These are phyloP conservation scores for Parapristionchus giblindavisi DNA, from an alignment of 2,888 invertebrate species.

Conservation along the genomic window DNA sequence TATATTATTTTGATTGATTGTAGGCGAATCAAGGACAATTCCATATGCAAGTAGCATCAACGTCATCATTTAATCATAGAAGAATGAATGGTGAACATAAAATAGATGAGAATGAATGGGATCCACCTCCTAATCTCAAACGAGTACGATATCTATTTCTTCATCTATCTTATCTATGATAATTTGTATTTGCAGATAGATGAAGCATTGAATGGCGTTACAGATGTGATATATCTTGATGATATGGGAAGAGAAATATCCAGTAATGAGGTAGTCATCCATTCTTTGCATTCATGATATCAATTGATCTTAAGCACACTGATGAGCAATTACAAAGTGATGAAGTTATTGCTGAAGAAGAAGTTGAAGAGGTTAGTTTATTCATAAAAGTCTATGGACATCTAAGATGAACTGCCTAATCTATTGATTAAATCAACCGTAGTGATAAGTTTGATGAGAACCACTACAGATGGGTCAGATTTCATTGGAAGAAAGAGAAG, in stretches of 20 bases:
- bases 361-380: constrained; percentile 18
- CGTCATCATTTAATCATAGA: not conserved
- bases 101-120: not conserved
- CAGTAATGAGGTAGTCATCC: not conserved
- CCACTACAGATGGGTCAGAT: not conserved
- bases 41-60: not conserved
- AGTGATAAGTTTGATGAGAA: not conserved
- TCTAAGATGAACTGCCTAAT: not conserved
- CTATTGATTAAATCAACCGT: not conserved
- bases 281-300: not conserved
- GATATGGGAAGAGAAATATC: not conserved
- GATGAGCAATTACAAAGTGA: constrained; percentile 15
- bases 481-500: constrained; percentile 6
- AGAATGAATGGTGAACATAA: not conserved
- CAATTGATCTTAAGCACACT: not conserved
- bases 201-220: no score
- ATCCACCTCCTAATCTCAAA: constrained; percentile 20
- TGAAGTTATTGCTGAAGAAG: constrained; percentile 27
- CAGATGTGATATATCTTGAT: constrained; percentile 16
- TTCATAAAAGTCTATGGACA: not conserved
- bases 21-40: constrained; percentile 2
- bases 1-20: no score
- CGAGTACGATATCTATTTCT: not conserved
- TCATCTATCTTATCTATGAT: not conserved
- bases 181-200: not conserved